Conservation (phyloP, 1,140 invertebrate species). For the Macrobrachium rosenbergii region DNA sequence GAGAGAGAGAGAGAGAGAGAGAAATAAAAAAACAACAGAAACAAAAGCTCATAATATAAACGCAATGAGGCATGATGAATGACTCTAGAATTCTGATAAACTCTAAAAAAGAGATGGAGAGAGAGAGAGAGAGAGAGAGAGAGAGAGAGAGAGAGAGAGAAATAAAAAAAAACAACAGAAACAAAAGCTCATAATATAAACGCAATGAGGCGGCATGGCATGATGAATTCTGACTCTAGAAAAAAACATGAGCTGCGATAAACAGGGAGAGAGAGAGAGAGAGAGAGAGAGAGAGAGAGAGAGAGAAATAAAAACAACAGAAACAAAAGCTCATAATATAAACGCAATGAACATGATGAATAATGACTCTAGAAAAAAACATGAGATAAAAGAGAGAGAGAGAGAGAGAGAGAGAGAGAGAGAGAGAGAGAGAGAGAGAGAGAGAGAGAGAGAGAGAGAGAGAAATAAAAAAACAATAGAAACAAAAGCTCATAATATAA, state of each 20-base stretch:
- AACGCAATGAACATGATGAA: not conserved
- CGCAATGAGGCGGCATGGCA: too few species aligned
- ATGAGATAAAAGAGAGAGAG: not conserved
- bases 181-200: too few species aligned
- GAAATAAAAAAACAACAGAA: too few species aligned
- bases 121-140: not conserved
- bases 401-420: not conserved
- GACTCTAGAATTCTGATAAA: too few species aligned
- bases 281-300: constrained; percentile 23
- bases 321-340: not conserved
- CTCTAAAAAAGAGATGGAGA: too few species aligned
- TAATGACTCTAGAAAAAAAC: not conserved
- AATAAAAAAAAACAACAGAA: constrained; percentile 15
- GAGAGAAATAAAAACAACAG: not conserved
- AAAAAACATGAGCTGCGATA: too few species aligned
- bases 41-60: too few species aligned
- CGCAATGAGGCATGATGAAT: too few species aligned
- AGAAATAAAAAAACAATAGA: not conserved
- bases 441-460: not conserved
- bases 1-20: too few species aligned
- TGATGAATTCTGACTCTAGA: too few species aligned
- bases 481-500: not conserved
- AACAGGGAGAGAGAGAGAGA: not conserved
- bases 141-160: constrained; percentile 16
- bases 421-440: too few species aligned